These are phyloP conservation scores for Siphlonurus alternatus DNA, from an alignment of 2,888 invertebrate species.

Conservation along the genomic window DNA sequence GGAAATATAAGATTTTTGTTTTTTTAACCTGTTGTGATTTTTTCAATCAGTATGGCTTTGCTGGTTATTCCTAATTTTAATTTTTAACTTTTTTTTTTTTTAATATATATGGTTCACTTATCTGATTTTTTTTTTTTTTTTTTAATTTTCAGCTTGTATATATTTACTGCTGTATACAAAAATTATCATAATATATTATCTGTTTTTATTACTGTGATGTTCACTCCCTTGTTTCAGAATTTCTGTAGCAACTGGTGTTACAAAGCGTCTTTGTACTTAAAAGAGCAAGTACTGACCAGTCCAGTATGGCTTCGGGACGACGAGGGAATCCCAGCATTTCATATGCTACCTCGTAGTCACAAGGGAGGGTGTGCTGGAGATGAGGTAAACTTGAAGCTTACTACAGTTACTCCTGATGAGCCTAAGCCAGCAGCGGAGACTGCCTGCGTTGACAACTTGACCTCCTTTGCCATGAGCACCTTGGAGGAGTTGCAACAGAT, in stretches of 20 bases:
- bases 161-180: no score
- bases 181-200: constrained; percentile 1
- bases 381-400: constrained; percentile 11
- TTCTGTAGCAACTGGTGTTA: constrained; percentile 75
- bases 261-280: constrained; percentile 58
- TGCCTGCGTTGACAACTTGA: no score
- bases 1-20: no score
- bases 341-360: constrained; percentile 30
- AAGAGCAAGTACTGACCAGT: constrained; percentile 61
- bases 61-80: no score
- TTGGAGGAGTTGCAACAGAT: neutral
- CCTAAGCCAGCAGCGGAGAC: no score
- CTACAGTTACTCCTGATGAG: constrained; percentile 5
- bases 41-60: no score
- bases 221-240: constrained; percentile 33
- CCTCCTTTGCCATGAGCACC: neutral
- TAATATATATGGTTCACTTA: no score
- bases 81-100: no score
- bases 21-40: no score
- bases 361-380: constrained; percentile 10
- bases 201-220: neutral
- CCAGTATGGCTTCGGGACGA: constrained; percentile 69
- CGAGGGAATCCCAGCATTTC: constrained; percentile 43
- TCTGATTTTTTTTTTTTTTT: no score
- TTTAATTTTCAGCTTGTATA: no score